Evolutionary conservation across 2,113 vertebrate species (phyloP).

Genomic region (Panthera leo): DNA sequence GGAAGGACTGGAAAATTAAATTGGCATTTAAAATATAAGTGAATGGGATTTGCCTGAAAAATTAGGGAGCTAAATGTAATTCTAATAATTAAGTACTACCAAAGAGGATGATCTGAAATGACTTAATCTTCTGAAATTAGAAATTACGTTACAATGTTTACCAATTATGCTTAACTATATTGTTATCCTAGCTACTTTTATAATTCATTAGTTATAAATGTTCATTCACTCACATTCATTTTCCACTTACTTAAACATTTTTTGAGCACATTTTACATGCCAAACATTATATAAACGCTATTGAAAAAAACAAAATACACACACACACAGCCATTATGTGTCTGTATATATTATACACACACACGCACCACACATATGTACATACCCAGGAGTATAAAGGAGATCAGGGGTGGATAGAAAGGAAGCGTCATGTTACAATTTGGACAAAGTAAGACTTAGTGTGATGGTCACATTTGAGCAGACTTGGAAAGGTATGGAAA

Average conservation of each 20-base stretch:
- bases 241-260: not conserved
- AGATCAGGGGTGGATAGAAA: not conserved
- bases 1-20: not conserved
- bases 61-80: not conserved
- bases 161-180: not conserved
- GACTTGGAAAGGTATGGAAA: not conserved
- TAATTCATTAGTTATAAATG: not conserved
- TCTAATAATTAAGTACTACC: not conserved
- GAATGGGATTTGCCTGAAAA: not conserved
- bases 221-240: not conserved
- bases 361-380: not conserved
- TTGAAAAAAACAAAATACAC: not conserved
- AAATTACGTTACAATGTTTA: not conserved
- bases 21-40: not conserved
- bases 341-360: not conserved
- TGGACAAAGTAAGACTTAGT: not conserved
- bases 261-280: not conserved
- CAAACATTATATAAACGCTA: not conserved
- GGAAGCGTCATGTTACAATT: not conserved
- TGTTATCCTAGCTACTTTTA: not conserved
- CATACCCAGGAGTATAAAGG: not conserved
- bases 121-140: conserved; percentile 17
- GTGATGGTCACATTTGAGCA: not conserved
- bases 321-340: not conserved
- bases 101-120: not conserved